Evolutionary conservation across 2,888 invertebrate genomes (phyloP).

Genomic region (Ctena decussata): DNA sequence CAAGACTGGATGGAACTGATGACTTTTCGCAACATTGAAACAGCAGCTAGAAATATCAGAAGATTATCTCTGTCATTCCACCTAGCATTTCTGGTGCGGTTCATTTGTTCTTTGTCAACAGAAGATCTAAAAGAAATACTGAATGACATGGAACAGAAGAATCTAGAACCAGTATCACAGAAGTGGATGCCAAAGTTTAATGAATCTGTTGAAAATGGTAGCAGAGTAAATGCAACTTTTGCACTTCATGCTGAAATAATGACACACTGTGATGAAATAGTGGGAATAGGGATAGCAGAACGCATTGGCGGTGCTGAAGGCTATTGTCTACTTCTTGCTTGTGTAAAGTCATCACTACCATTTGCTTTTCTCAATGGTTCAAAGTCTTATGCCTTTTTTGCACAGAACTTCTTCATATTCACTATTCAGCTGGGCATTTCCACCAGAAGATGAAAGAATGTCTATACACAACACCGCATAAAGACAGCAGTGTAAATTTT

Average conservation of each 20-base stretch:
- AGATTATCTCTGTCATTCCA: constrained; percentile 22
- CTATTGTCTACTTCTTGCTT: neutral
- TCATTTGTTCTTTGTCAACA: neutral
- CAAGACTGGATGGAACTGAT: constrained; percentile 43
- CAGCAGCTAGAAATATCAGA: constrained; percentile 26
- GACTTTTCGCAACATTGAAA: constrained; percentile 30
- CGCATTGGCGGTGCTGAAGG: neutral
- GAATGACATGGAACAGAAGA: neutral
- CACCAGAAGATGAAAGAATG: constrained; percentile 34
- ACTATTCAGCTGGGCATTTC: constrained; percentile 39
- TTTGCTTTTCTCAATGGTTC: constrained; percentile 1
- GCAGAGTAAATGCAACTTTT: neutral
- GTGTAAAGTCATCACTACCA: neutral
- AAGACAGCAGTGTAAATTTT: constrained; percentile 40
- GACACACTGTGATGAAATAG: constrained; percentile 6
- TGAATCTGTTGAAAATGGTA: neutral
- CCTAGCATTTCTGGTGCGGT: constrained; percentile 6
- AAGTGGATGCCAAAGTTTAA: neutral
- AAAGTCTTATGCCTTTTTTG: neutral
- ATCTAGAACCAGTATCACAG: neutral
- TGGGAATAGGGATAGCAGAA: neutral
- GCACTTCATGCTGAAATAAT: constrained; percentile 28
- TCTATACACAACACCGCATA: constrained; percentile 44
- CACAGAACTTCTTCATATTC: constrained; percentile 19
- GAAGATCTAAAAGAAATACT: neutral